Evolutionary conservation across 2,113 vertebrate species (phyloP), one percentile per base, ranked within the genome.

Genomic region (Lagopus leucura): DNA sequence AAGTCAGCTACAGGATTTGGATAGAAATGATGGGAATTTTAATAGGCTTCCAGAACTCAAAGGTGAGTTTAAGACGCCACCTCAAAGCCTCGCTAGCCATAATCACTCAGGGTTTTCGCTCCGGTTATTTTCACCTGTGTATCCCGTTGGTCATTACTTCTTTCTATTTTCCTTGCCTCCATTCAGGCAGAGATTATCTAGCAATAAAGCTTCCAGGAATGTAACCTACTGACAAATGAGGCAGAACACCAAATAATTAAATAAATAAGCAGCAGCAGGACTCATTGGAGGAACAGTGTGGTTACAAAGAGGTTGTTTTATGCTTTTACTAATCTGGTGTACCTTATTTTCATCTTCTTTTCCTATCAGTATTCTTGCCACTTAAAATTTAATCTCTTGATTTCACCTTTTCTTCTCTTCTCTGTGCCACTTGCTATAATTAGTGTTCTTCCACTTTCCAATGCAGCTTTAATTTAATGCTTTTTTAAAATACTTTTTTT

Each of bases 331-430:
- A 78, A 71, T 88, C n/a, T 71, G n/a, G 69, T 71, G 30, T 25
- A 81, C 43, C 40, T 91, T 90, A 45, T 86, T 92, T 92, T 96
- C 81, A 72, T 88, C 61, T 87, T 89, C 75, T 84, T 90, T 93
- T 76, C 58, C 69, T 89, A 19, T 80, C 82, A 55, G 22, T 85
- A 61, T 92, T 93, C 67, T 84, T 86, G 61, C 88, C 66, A 87
- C 92, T 95, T 95, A 93, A 91, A 94, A 92, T 92, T 50, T 52
- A 91, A 87, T 94, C 58, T 64, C 87, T 72, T 66, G 54, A 76
- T 88, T 82, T 88, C 81, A 90, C 82, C 93, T 93, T 55, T 77
- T 52, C 25, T 94, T 55, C 82, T 52, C 27, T 94, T 80, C 50
- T 86, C 78, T 52, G 50, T 82, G 45, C 71, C 67, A n/a, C 57